Evolutionary conservation across 2,113 vertebrate genomes (phyloP), one percentile per base, ranked within the genome.

Genomic region (Fregetta grallaria): DNA sequence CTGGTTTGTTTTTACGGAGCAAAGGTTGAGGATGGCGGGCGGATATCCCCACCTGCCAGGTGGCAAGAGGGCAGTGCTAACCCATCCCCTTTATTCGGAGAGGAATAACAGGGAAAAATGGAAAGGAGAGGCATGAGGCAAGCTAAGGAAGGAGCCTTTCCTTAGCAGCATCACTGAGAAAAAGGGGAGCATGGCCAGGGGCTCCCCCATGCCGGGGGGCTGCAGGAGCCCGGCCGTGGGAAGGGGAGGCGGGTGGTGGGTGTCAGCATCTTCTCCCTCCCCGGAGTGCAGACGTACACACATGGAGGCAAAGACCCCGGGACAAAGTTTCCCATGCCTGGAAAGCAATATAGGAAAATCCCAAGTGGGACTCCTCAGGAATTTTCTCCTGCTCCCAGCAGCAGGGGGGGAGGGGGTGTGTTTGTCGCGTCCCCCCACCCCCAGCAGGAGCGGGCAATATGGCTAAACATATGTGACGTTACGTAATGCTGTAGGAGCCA

Each of bases 201-300:
- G 16, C 30, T 44, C 30, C 65, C 38, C 32, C 7, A 9, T 36
- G 59, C n/a, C 3, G 5, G 34, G 45, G 7, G 23, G 25, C 45
- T 25, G 58, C 29, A 21, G 61, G 40, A 38, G n/a, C 26, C 19
- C 49, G 1, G 63, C 30, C 3, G 1, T 0, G 19, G 32, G 52
- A 34, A 47, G 59, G n/a, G 27, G 40, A 29, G 49, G 2, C 1
- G 34, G 19, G 34, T 7, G 47, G 17, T 0, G 15, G 25, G 36
- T 9, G 9, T 34, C 59, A 47, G 61, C 52, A 26, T 63, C 76
- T 38, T 58, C 55, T 29, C 13, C 15, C 4, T 26, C 18, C 47
- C 15, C 3, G 11, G 20, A 8, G 19, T 3, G 0, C 29, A 3
- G 12, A 5, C 1, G 1, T 18, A 11, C 9, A 4, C 1, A 8